Base-by-base conservation (phyloP, 1,140 invertebrate genomes). In the Trichonephila clavipes region DNA sequence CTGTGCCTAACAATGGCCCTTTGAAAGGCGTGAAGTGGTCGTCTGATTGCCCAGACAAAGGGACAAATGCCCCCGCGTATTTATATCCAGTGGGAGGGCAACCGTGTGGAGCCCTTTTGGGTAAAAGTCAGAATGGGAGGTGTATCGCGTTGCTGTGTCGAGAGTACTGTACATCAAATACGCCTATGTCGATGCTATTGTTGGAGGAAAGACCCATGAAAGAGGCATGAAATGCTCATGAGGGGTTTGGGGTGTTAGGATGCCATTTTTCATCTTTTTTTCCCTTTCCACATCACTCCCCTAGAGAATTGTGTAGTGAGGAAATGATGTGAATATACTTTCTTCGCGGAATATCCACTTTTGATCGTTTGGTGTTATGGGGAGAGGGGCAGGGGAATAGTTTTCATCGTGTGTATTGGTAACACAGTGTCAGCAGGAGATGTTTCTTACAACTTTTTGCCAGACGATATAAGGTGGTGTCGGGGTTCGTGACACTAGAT, bases 21-120 rank as follows among this genome's bases (percentile, higher is more conserved):
- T 92, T 92, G 90, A 92, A 59, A 92, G 90, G 90, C 90, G 90
- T 92, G 90, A 92, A 92, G 90, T 92, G 90, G 90, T 66, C 28
- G 34, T 62, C 81, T 92, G 90, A 92, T 92, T 92, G 81, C 81
- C 61, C 59, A 18, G 58, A 92, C 90, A 92, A 92, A 66, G 34
- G 90, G 82, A 69, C 77, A 92, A 92, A 85, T 81, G 89, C 72
- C 89, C 89, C 51, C 24, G 34, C 72, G 72, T 77, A 77, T 77
- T 77, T 77, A 77, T 77, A 77, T 77, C 72, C 62, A 18, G 18
- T 28, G 62, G 87, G 66, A 62, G 61, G 87, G 58, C 59, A 40
- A 89, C 40, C 21, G 28, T 62, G 58, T n/a, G 61, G 40, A 64
- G 21, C 18, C 21, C 62, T 19, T 19, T 19, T 51, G 4, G 14